These are phyloP conservation scores for Hemichromis elongatus DNA, from an alignment of 2,113 vertebrate genomes.

Conservation along the genomic window DNA sequence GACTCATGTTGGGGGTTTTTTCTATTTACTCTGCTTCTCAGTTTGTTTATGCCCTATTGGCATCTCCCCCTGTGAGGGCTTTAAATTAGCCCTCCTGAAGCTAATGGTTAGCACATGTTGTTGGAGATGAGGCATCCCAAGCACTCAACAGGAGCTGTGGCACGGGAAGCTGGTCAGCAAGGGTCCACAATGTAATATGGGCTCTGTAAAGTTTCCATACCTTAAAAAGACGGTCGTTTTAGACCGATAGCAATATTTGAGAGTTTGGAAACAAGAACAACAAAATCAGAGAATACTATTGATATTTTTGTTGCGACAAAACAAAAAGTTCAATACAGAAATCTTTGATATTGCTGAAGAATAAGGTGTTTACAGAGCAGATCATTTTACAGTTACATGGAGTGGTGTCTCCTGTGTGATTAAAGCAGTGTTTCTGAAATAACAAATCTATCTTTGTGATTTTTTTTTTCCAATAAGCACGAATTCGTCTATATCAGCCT, in stretches of 20 bases:
- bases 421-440: not conserved
- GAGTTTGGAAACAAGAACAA: not conserved
- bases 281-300: not conserved
- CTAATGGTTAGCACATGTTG: constrained; percentile 58
- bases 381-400: not conserved
- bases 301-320: not conserved
- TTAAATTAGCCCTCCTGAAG: constrained; percentile 30
- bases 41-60: constrained; percentile 35
- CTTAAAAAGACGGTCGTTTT: not conserved
- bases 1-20: not conserved
- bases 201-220: not conserved
- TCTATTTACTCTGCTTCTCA: not conserved
- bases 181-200: not conserved
- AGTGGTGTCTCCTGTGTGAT: not conserved
- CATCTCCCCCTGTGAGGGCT: constrained; percentile 5
- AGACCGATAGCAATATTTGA: not conserved
- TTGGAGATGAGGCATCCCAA: constrained; percentile 11
- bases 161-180: not conserved
- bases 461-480: not conserved
- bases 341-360: not conserved
- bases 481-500: not conserved
- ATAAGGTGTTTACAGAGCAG: not conserved
- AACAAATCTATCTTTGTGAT: not conserved
- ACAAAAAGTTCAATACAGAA: not conserved
- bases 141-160: not conserved